Conservation (phyloP, 2,113 vertebrate species). For the Perognathus longimembris region DNA sequence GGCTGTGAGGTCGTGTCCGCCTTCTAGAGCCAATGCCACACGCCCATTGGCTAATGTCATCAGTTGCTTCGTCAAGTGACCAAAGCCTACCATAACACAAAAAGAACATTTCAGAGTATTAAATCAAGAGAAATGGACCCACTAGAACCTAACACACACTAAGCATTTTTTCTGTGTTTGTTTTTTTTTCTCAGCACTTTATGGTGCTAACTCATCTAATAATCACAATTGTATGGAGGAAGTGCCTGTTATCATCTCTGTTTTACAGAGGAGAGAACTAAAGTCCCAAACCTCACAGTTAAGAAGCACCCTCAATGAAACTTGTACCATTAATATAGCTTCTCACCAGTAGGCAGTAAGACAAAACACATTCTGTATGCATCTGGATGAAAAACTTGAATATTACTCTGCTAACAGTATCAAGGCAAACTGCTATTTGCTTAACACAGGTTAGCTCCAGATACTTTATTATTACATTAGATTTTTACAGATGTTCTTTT, state of each 20-base stretch:
- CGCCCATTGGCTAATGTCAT: slow-evolving; percentile 87
- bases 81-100: slow-evolving; percentile 85
- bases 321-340: not conserved
- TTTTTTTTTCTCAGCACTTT: slow-evolving; percentile 35
- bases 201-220: slow-evolving; percentile 31
- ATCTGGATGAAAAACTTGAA: not conserved
- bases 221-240: not conserved
- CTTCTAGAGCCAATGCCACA: slow-evolving; percentile 86
- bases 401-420: not conserved
- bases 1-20: slow-evolving; percentile 89
- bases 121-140: slow-evolving; percentile 64
- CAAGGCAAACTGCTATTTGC: not conserved
- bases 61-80: slow-evolving; percentile 88
- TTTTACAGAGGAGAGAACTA: not conserved
- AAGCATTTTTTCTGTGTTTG: not conserved
- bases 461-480: not conserved
- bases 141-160: not conserved
- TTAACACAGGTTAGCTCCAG: not conserved
- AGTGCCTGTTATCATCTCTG: not conserved
- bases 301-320: not conserved
- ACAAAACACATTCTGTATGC: not conserved
- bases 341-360: not conserved
- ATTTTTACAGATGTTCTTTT: slow-evolving; percentile 31
- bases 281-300: not conserved
- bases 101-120: slow-evolving; percentile 79